Evolutionary conservation across 2,797 vertebrate species (phyloP).

Genomic region (Pelodytes ibericus): DNA sequence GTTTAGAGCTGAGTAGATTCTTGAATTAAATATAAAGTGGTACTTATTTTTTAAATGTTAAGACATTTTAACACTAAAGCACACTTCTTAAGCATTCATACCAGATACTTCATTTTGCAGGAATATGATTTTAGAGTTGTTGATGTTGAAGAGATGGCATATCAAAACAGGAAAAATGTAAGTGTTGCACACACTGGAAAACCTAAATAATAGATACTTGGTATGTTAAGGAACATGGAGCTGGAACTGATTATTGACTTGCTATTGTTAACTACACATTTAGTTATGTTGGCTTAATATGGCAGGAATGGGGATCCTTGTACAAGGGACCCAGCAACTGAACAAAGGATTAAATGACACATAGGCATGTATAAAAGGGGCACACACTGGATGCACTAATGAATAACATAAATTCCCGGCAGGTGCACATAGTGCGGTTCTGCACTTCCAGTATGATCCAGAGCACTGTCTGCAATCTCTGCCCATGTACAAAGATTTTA

Average conservation of each 20-base stretch:
- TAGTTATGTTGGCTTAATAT: too few relatives aligned
- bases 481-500: too few relatives aligned
- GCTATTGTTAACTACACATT: too few relatives aligned
- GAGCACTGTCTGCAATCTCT: too few relatives aligned
- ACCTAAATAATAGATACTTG: neutral
- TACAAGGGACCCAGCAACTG: too few relatives aligned
- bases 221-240: neutral
- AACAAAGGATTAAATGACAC: too few relatives aligned
- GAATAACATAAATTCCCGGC: too few relatives aligned
- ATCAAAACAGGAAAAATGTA: neutral
- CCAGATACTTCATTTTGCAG: slow-evolving; percentile 23
- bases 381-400: too few relatives aligned
- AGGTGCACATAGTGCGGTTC: too few relatives aligned
- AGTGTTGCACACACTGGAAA: neutral
- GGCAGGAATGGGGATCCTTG: too few relatives aligned
- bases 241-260: neutral
- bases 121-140: slow-evolving; percentile 4
- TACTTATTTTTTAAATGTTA: slow-evolving; percentile 31
- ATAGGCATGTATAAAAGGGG: too few relatives aligned
- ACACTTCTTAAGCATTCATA: slow-evolving; percentile 18
- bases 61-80: slow-evolving; percentile 29
- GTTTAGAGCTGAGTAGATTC: slow-evolving; percentile 39
- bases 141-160: neutral
- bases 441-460: too few relatives aligned
- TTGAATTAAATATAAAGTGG: slow-evolving; percentile 45